These are phyloP conservation scores for Hirtodrosophila alboralis DNA, from an alignment of 2,888 invertebrate genomes.

Conservation along the genomic window DNA sequence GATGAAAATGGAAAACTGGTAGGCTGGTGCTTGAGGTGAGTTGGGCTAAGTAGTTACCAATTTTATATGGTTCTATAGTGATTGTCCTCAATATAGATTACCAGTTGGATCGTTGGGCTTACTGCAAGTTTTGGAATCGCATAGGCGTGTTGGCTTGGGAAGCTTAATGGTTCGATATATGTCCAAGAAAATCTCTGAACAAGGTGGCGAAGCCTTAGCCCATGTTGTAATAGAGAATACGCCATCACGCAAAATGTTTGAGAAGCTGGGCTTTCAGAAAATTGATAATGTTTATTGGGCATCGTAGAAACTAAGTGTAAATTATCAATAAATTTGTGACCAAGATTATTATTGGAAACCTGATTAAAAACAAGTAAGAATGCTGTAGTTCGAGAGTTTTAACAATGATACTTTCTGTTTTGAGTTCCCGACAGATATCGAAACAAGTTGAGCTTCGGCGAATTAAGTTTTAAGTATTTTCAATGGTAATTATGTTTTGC, in stretches of 20 bases:
- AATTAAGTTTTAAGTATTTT: too few relatives aligned
- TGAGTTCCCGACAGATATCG: too few relatives aligned
- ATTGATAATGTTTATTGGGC: constrained; percentile 73
- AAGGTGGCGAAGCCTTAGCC: constrained; percentile 68
- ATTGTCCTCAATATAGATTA: constrained; percentile 44
- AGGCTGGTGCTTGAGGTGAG: constrained; percentile 79
- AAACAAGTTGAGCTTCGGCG: too few relatives aligned
- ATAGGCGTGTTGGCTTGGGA: constrained; percentile 78
- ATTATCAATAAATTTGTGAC: too few relatives aligned
- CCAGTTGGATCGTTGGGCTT: constrained; percentile 73
- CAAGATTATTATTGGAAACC: too few relatives aligned
- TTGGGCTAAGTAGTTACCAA: neutral
- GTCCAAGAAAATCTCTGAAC: constrained; percentile 63
- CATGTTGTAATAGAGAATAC: constrained; percentile 68
- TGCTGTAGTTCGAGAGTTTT: too few relatives aligned
- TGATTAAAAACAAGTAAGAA: too few relatives aligned
- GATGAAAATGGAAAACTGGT: constrained; percentile 63
- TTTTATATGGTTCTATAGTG: neutral
- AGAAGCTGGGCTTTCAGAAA: constrained; percentile 74
- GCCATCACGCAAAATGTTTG: constrained; percentile 78
- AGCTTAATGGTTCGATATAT: constrained; percentile 70
- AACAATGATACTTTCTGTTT: too few relatives aligned
- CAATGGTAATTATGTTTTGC: too few relatives aligned
- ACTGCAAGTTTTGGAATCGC: constrained; percentile 73
- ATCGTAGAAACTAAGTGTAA: too few relatives aligned